Evolutionary conservation across 2,113 vertebrate species (phyloP).

Genomic region (Poeciliopsis turrubarensis): DNA sequence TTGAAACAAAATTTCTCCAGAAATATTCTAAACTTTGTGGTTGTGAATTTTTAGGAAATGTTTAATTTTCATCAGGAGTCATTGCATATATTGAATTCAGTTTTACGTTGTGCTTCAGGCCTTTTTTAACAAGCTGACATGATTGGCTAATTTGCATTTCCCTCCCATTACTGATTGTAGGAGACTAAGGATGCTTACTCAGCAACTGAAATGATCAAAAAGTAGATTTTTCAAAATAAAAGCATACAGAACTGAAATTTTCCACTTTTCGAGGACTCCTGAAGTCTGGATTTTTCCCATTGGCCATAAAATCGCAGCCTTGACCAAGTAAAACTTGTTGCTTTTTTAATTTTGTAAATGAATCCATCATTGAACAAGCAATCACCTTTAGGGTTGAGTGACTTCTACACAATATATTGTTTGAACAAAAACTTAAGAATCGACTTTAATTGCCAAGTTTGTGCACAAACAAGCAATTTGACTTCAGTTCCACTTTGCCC

Average conservation of each 20-base stretch:
- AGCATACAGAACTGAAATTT: background rate
- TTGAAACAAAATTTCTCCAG: too few species aligned
- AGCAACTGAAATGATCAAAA: background rate
- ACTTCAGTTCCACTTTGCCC: background rate
- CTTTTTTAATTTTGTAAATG: background rate
- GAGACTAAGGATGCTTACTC: background rate
- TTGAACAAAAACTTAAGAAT: background rate
- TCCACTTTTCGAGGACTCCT: background rate
- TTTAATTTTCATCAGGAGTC: too few species aligned
- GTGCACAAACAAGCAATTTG: background rate
- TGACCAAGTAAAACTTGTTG: background rate
- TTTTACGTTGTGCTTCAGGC: too few species aligned
- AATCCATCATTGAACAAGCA: background rate
- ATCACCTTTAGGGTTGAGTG: background rate
- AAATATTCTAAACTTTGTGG: too few species aligned
- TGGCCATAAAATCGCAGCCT: too few species aligned
- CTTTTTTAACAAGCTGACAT: too few species aligned
- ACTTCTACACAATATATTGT: background rate
- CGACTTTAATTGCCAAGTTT: background rate
- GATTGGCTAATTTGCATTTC: too few species aligned
- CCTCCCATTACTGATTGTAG: too few species aligned
- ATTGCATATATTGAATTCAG: too few species aligned
- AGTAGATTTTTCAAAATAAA: background rate
- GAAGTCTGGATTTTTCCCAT: too few species aligned
- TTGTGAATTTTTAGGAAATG: too few species aligned